These are phyloP conservation scores for Notothenia rossii DNA, from an alignment of 2,113 vertebrate genomes.

Conservation along the genomic window DNA sequence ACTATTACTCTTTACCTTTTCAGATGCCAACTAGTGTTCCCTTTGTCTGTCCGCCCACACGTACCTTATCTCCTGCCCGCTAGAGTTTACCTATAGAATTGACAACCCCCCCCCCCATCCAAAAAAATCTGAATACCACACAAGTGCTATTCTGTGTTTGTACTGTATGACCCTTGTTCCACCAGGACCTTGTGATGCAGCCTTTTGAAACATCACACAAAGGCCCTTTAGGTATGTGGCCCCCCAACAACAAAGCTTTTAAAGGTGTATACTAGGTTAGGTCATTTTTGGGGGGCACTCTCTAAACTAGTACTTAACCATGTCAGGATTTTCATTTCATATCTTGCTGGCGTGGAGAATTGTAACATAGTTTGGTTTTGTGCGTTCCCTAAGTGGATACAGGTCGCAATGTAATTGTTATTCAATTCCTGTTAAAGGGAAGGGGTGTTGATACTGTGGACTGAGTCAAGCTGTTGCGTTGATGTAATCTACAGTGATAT, in stretches of 20 bases:
- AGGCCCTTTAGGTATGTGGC: slow-evolving; percentile 63
- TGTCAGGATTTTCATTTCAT: slow-evolving; percentile 36
- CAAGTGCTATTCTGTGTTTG: slow-evolving; percentile 71
- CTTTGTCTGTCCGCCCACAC: slow-evolving; percentile 66
- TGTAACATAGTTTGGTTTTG: not conserved
- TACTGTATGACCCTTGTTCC: slow-evolving; percentile 68
- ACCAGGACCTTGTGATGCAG: slow-evolving; percentile 69
- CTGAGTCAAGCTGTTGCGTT: slow-evolving; percentile 68
- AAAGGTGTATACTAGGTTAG: slow-evolving; percentile 43
- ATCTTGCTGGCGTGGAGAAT: slow-evolving; percentile 1
- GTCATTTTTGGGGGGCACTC: slow-evolving; percentile 38
- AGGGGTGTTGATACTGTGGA: slow-evolving; percentile 65
- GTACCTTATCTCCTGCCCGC: slow-evolving; percentile 73
- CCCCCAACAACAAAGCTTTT: slow-evolving; percentile 69
- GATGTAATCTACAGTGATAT: slow-evolving; percentile 78
- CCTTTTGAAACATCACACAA: slow-evolving; percentile 79
- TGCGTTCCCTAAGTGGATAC: not conserved
- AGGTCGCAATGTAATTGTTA: slow-evolving; percentile 46
- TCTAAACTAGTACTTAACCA: slow-evolving; percentile 22
- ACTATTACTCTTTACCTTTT: slow-evolving; percentile 80
- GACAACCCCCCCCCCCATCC: not conserved
- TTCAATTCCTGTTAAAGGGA: slow-evolving; percentile 47
- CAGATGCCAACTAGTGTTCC: slow-evolving; percentile 58
- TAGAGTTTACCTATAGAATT: slow-evolving; percentile 85
- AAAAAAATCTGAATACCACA: slow-evolving; percentile 43